phyloP scores from a whole-genome alignment of 2,888 invertebrate genomes.

The Rugalucina vietnamica region DNA sequence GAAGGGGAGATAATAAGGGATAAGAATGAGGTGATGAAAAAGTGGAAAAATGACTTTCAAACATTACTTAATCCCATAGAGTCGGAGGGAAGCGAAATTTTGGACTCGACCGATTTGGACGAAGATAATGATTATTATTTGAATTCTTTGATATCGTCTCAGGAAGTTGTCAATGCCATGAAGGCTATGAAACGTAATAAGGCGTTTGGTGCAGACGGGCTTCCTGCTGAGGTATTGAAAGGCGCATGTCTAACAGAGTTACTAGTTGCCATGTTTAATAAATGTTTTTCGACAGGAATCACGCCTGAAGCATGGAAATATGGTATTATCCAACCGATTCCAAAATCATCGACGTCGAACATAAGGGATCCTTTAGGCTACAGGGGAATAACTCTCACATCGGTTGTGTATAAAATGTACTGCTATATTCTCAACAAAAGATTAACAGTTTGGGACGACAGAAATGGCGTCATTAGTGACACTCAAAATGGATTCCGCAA shows the following conservation, averaged over 20 bases:
- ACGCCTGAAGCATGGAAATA: constrained; percentile 21
- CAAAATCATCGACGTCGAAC: constrained; percentile 26
- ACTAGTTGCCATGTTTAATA: constrained; percentile 27
- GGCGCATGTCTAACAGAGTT: background rate
- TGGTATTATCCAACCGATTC: constrained; percentile 29
- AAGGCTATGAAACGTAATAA: background rate
- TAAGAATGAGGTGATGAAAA: no score
- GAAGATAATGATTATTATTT: no score
- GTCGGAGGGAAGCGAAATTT: no score
- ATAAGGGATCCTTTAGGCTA: constrained; percentile 24
- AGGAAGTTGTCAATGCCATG: background rate
- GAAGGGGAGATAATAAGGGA: no score
- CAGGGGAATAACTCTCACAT: constrained; percentile 28
- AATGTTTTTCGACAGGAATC: constrained; percentile 28
- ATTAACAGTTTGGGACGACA: constrained; percentile 18
- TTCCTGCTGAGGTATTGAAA: background rate
- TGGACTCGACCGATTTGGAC: no score
- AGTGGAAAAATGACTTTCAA: no score
- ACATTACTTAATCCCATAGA: no score
- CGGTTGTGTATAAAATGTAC: constrained; percentile 32
- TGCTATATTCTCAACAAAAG: constrained; percentile 28
- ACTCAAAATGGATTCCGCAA: constrained; percentile 37
- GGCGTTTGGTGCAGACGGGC: background rate
- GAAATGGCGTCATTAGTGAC: constrained; percentile 15
- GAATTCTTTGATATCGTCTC: no score